Evolutionary conservation across 1,140 invertebrate genomes (phyloP).

Genomic region (Drosophila takahashii): DNA sequence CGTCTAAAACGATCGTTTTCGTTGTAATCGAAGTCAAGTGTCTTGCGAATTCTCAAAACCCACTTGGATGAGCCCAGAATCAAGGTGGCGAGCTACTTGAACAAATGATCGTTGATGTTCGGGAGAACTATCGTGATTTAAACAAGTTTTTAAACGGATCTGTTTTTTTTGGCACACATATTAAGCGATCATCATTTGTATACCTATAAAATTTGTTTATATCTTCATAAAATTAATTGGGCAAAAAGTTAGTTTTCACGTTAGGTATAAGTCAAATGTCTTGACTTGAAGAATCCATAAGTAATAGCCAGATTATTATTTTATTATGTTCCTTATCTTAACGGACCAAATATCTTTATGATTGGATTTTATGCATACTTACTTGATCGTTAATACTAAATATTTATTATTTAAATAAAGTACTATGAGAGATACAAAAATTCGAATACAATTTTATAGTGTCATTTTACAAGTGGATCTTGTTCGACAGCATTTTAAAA

Average conservation of each 20-base stretch:
- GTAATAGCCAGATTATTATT: not conserved
- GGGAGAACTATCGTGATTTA: not conserved
- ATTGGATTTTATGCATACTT: no score
- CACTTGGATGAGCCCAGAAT: constrained; percentile 19
- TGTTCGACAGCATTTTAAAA: not conserved
- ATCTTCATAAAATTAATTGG: not conserved
- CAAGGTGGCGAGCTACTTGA: constrained; percentile 38
- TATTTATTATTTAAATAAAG: no score
- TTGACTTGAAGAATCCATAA: not conserved
- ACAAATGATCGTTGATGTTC: constrained; percentile 10
- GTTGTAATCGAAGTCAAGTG: constrained; percentile 23
- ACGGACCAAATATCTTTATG: not conserved
- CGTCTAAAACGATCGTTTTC: constrained; percentile 64
- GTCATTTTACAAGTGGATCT: constrained; percentile 10
- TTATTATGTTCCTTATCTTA: not conserved
- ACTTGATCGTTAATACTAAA: no score
- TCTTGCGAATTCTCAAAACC: constrained; percentile 21
- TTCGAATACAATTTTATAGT: no score
- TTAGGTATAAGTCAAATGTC: no score
- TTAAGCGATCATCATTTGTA: not conserved
- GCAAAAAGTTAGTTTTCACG: not conserved
- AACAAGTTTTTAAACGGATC: constrained; percentile 40
- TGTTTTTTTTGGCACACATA: not conserved
- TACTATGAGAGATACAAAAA: no score
- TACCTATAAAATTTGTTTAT: not conserved